These are phyloP conservation scores for Pagrus major DNA, from an alignment of 2,113 vertebrate genomes.

Conservation along the genomic window DNA sequence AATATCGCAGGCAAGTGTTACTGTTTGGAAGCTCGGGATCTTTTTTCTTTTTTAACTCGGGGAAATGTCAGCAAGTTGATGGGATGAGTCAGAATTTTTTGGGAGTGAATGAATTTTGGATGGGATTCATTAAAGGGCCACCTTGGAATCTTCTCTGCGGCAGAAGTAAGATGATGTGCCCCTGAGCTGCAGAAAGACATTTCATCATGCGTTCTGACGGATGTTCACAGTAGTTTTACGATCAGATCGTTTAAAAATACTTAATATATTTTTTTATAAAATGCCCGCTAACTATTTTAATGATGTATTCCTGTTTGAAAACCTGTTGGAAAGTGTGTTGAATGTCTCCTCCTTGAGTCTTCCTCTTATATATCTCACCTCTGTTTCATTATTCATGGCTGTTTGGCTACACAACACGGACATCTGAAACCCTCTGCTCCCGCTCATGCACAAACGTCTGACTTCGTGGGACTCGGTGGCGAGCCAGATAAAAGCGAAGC, in stretches of 20 bases:
- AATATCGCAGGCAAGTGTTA: conserved; percentile 63
- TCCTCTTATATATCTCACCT: conserved; percentile 46
- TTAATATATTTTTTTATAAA: background rate
- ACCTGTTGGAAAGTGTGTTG: background rate
- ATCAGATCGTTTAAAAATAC: background rate
- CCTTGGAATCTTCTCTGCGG: conserved; percentile 17
- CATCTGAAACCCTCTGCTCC: conserved; percentile 57
- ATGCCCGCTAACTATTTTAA: background rate
- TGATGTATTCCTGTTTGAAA: background rate
- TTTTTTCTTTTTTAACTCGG: background rate
- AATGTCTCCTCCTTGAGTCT: background rate
- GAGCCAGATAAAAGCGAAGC: conserved; percentile 70
- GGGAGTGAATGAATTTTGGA: conserved; percentile 42
- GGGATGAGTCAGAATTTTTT: conserved; percentile 56
- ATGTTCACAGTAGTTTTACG: background rate
- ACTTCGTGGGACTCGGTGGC: conserved; percentile 46
- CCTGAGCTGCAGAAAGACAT: background rate
- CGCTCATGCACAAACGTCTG: conserved; percentile 59
- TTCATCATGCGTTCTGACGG: conserved; percentile 1
- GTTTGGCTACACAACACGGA: conserved; percentile 59
- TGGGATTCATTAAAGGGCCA: conserved; percentile 53
- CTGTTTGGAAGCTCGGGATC: conserved; percentile 42
- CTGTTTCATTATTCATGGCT: conserved; percentile 71
- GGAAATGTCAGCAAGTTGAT: conserved; percentile 51
- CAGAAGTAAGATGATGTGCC: background rate